Evolutionary conservation across 2,797 vertebrate species (phyloP).

Genomic region (Sebastes iracundus): DNA sequence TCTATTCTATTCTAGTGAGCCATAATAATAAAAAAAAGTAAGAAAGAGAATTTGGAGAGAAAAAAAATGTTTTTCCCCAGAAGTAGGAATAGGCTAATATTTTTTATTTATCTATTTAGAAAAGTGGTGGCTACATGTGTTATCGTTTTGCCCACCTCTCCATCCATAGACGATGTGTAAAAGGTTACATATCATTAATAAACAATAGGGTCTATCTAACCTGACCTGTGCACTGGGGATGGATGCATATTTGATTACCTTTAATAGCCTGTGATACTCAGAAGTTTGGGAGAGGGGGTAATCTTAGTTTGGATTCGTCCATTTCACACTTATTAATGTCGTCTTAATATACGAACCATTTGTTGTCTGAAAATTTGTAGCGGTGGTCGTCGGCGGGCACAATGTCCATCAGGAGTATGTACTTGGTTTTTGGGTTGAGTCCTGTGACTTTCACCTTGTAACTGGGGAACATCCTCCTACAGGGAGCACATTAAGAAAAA

Average conservation of each 20-base stretch:
- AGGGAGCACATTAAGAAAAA: neutral
- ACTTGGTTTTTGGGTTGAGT: constrained; percentile 96
- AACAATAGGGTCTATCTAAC: neutral
- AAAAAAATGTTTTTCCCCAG: neutral
- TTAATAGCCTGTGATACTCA: neutral
- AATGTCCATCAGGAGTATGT: constrained; percentile 97
- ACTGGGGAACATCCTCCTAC: constrained; percentile 96
- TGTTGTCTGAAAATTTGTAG: constrained; percentile 98
- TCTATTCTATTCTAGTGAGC: neutral
- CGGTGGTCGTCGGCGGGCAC: constrained; percentile 94
- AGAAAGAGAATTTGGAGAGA: neutral
- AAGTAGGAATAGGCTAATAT: neutral
- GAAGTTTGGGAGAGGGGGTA: neutral
- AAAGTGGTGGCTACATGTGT: too few species aligned
- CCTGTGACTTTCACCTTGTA: constrained; percentile 98
- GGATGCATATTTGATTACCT: neutral
- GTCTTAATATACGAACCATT: constrained; percentile 86
- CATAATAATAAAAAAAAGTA: neutral
- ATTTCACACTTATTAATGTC: neutral
- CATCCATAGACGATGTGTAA: neutral
- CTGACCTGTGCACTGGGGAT: neutral
- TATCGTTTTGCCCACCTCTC: neutral
- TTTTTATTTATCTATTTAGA: neutral
- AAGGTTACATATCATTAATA: neutral
- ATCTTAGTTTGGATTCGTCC: neutral